phyloP scores from a whole-genome alignment of 2,113 vertebrate genomes.

The Callorhinus ursinus region DNA sequence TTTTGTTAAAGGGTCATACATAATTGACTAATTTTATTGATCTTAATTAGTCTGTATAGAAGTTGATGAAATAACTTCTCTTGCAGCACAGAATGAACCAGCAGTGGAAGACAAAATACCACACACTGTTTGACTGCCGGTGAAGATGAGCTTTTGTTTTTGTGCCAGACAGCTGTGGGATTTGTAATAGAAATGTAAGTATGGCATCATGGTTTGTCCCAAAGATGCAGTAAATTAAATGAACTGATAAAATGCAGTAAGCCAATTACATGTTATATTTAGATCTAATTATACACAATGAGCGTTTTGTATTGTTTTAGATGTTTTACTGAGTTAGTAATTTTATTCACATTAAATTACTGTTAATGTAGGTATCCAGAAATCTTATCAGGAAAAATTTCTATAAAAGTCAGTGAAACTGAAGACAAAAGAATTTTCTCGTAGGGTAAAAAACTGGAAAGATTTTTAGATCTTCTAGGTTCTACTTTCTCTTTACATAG shows the following conservation, averaged over 20 bases:
- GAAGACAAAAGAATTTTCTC: slow-evolving; percentile 23
- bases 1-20: background rate
- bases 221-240: background rate
- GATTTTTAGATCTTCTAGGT: background rate
- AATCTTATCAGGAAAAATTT: background rate
- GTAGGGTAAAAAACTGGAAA: background rate
- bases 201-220: slow-evolving; percentile 5
- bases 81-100: slow-evolving; percentile 80
- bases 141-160: slow-evolving; percentile 79
- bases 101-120: slow-evolving; percentile 67
- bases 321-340: background rate
- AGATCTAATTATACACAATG: slow-evolving; percentile 38
- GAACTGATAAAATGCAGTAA: background rate
- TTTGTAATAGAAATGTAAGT: slow-evolving; percentile 83
- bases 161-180: slow-evolving; percentile 77
- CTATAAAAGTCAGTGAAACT: slow-evolving; percentile 13
- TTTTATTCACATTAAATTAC: slow-evolving; percentile 41
- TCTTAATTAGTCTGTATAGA: slow-evolving; percentile 69
- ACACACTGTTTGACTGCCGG: slow-evolving; percentile 56
- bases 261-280: background rate
- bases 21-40: slow-evolving; percentile 60
- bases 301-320: slow-evolving; percentile 32
- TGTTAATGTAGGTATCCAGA: background rate
- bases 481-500: background rate
- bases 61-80: slow-evolving; percentile 56